phyloP scores from a whole-genome alignment of 2,113 vertebrate species.

The Sciurus niger region DNA sequence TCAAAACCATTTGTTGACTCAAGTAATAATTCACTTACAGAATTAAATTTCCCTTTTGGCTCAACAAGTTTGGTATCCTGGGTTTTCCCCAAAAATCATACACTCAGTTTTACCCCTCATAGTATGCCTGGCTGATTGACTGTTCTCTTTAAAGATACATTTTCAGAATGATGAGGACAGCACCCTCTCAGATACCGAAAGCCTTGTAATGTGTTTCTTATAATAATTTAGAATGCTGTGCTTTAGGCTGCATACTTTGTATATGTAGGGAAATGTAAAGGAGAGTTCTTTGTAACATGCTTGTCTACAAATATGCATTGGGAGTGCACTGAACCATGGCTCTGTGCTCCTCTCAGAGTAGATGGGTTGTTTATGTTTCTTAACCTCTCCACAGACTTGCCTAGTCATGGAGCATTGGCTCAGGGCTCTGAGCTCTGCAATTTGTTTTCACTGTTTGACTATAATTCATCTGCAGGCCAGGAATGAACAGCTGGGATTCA shows the following conservation, averaged over 20 bases:
- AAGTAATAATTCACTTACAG: not conserved
- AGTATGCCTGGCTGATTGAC: not conserved
- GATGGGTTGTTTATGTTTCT: not conserved
- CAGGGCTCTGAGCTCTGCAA: not conserved
- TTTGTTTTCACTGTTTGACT: not conserved
- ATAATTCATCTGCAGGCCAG: not conserved
- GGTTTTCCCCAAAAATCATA: not conserved
- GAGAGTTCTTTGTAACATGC: slow-evolving; percentile 17
- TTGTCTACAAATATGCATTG: not conserved
- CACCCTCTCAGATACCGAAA: not conserved
- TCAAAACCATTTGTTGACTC: not conserved
- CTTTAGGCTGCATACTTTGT: not conserved
- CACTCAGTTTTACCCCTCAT: not conserved
- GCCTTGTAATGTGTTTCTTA: not conserved
- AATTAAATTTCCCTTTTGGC: slow-evolving; percentile 25
- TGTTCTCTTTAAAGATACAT: not conserved
- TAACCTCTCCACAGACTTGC: not conserved
- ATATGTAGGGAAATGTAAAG: not conserved
- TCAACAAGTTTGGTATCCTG: not conserved
- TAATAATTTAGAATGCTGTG: not conserved
- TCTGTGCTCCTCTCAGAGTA: not conserved
- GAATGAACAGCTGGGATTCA: not conserved
- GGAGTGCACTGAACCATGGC: not conserved
- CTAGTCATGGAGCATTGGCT: not conserved
- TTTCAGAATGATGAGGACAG: not conserved